phyloP scores from a whole-genome alignment of 2,113 vertebrate genomes.

The Burhinus bistriatus region DNA sequence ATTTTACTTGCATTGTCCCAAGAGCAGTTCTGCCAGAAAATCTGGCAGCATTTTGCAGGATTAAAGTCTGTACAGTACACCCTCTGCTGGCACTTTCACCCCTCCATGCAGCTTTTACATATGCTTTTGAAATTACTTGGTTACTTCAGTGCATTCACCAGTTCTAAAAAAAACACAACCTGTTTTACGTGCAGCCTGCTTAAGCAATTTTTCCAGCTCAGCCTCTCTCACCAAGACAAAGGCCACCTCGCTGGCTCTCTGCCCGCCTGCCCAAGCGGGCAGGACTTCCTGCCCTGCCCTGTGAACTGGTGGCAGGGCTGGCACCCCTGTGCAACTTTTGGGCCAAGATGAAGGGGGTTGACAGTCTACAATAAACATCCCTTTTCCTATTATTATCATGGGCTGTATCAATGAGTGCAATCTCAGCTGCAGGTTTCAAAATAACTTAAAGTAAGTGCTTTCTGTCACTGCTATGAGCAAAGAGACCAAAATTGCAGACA shows the following conservation, averaged over 20 bases:
- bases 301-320: not conserved
- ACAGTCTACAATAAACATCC: conserved; percentile 19
- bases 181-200: not conserved
- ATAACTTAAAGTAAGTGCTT: not conserved
- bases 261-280: conserved; percentile 2
- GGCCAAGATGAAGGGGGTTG: not conserved
- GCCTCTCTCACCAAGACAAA: conserved; percentile 40
- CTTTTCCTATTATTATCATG: conserved; percentile 34
- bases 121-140: not conserved
- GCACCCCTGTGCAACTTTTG: not conserved
- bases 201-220: conserved; percentile 39
- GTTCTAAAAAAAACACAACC: not conserved
- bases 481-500: not conserved
- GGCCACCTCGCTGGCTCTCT: conserved; percentile 34
- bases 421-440: conserved; percentile 25
- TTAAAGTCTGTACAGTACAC: not conserved
- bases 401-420: not conserved
- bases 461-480: not conserved
- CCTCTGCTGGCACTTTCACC: not conserved
- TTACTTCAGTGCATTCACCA: not conserved
- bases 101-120: not conserved
- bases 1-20: not conserved
- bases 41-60: not conserved
- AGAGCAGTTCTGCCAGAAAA: not conserved
- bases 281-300: conserved; percentile 31